Conservation (phyloP, 2,888 invertebrate species). For the Lasioglossum pauxillum region DNA sequence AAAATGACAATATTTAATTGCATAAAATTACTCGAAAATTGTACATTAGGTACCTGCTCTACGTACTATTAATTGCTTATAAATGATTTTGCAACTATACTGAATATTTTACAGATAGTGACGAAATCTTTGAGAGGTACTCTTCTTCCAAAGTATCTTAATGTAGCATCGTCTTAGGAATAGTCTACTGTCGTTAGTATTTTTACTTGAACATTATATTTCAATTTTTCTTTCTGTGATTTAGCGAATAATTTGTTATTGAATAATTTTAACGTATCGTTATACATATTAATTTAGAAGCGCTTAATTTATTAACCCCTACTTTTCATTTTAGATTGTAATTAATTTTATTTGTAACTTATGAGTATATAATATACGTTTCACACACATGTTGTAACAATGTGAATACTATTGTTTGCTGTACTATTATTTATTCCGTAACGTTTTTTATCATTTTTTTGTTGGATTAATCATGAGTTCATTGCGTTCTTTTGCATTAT, state of each 20-base stretch:
- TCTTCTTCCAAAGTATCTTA: neutral
- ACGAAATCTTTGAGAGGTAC: neutral
- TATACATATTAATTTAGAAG: neutral
- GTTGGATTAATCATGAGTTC: neutral
- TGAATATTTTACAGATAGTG: neutral
- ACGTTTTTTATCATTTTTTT: neutral
- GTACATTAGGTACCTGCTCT: too few relatives aligned
- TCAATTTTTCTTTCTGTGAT: neutral
- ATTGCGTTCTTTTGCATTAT: neutral
- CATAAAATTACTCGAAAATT: too few relatives aligned
- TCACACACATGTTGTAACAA: neutral
- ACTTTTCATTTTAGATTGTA: neutral
- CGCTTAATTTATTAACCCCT: neutral
- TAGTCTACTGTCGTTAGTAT: neutral
- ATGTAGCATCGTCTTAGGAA: neutral
- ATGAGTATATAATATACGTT: neutral
- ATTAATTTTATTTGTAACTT: neutral
- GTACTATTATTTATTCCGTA: neutral
- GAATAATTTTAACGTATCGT: neutral
- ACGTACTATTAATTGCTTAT: neutral
- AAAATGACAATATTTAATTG: too few relatives aligned
- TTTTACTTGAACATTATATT: neutral
- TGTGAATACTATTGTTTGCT: neutral
- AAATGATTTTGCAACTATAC: neutral
- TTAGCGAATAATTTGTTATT: neutral